Base-by-base conservation (phyloP, 2,888 invertebrate genomes). In the Platycheirus albimanus region DNA sequence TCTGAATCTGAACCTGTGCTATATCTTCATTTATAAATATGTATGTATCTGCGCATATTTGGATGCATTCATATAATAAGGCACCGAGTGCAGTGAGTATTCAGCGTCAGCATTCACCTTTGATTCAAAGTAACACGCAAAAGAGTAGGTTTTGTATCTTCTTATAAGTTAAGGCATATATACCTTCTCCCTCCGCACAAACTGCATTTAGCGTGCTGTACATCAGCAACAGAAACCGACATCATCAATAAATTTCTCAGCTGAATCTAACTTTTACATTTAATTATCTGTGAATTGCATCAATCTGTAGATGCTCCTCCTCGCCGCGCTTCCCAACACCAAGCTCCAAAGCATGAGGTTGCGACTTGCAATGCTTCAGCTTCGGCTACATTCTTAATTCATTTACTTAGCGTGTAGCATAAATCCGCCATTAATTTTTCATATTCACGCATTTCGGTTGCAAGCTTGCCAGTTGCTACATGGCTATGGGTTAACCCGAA, bases 241-340 rank as follows among this genome's bases (percentile, higher is more conserved):
- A 83, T 83, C 83, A 77, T 83, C 83, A 83, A 83, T 83, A 83
- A 81, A 83, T 83, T 83, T 77, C 77, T 63, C 83, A 72, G 67
- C 67, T 83, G 83, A 83, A 83, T 78, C 72, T 83, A 72, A 83
- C 83, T 83, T 83, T 83, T 83, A 83, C 83, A 83, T 81, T 84
- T 84, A 84, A 84, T 84, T 84, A 84, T 80, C 84, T 81, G 84
- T 72, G 84, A 84, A 84, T 84, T 84, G 80, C 80, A 84, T 84
- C 84, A 81, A 83, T 83, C 78, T 83, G 24, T 36, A 47, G 56
- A 56, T 33, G 33, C 17, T 7, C 33, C 13, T 13, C 15, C 15
- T 28, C 7, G 6, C 24, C n/a, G n/a, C n/a, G n/a, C n/a, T n/a
- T n/a, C n/a, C n/a, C n/a, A n/a, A n/a, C n/a, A n/a, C n/a, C n/a